Percentiles rank a stretch among this genome's conserved stretches.
Conservation (phyloP, 1,140 invertebrate genomes). For the Drosophila bocqueti region DNA sequence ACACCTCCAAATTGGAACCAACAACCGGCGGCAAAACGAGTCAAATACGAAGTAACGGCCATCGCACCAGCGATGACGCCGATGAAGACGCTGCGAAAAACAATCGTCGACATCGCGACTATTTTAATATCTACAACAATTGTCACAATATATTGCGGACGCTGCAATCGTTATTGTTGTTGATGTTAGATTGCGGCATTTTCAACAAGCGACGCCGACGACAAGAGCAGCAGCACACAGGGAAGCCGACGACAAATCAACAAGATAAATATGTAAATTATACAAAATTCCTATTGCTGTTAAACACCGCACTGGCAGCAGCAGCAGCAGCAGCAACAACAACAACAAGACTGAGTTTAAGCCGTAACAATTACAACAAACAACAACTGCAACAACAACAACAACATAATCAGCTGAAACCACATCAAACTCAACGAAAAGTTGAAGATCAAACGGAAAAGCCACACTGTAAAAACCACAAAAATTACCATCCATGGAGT, state of each 20-base stretch:
- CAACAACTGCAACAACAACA: constrained; percentile 41
- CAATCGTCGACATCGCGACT: constrained; percentile 29
- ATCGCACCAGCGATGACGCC: constrained; percentile 8
- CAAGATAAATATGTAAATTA: constrained; percentile 29
- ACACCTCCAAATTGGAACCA: constrained; percentile 16
- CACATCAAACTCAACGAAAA: constrained; percentile 1
- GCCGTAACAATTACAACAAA: constrained; percentile 45
- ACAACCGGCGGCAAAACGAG: constrained; percentile 3
- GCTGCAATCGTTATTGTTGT: constrained; percentile 43
- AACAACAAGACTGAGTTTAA: constrained; percentile 52
- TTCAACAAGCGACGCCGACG: constrained; percentile 42
- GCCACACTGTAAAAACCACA: constrained; percentile 1
- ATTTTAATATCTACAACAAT: constrained; percentile 39
- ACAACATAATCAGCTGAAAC: constrained; percentile 30
- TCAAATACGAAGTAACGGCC: constrained; percentile 7
- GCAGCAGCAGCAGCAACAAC: constrained; percentile 1
- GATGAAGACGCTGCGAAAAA: constrained; percentile 28
- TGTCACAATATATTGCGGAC: constrained; percentile 52
- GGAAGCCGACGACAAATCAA: constrained; percentile 1
- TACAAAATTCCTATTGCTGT: constrained; percentile 54
- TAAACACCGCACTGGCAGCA: constrained; percentile 32
- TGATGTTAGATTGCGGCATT: constrained; percentile 53
- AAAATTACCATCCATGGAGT: constrained; percentile 5
- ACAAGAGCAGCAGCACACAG: constrained; percentile 9
- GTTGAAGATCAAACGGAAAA: constrained; percentile 3